Conservation (phyloP, 2,888 invertebrate genomes). For the Tortricodes alternella region DNA sequence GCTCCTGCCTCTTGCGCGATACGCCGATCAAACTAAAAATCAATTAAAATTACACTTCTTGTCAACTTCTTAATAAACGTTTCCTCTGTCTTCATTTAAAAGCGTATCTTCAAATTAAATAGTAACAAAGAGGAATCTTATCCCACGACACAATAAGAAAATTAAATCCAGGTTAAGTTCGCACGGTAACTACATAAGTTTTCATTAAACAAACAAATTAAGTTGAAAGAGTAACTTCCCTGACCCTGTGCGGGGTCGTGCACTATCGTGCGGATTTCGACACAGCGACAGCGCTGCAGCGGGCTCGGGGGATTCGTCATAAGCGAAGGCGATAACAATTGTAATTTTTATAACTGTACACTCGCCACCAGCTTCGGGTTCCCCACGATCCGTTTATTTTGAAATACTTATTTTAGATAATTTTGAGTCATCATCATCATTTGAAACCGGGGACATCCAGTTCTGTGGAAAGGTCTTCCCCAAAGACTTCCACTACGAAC, state of each 20-base stretch:
- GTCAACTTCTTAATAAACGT: no score
- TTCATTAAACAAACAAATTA: conserved; percentile 31
- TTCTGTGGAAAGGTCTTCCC: no score
- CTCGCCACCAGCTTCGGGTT: no score
- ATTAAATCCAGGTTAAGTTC: conserved; percentile 25
- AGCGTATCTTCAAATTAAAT: not conserved
- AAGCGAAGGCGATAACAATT: conserved; percentile 1
- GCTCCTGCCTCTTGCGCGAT: no score
- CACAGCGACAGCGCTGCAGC: conserved; percentile 25
- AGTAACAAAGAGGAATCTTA: not conserved
- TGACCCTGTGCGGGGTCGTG: conserved; percentile 30
- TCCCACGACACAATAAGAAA: conserved; percentile 12
- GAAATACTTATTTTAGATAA: no score
- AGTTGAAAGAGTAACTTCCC: conserved; percentile 29
- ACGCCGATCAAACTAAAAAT: no score
- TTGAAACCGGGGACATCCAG: no score
- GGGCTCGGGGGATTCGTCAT: not conserved
- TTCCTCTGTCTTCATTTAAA: no score
- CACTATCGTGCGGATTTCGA: conserved; percentile 33
- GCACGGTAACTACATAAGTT: conserved; percentile 31
- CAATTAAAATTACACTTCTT: no score
- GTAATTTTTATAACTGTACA: not conserved
- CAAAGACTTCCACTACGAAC: no score
- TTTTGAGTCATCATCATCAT: no score
- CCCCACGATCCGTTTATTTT: no score